Evolutionary conservation across 2,797 vertebrate species (phyloP).

Genomic region (Potorous gilbertii): DNA sequence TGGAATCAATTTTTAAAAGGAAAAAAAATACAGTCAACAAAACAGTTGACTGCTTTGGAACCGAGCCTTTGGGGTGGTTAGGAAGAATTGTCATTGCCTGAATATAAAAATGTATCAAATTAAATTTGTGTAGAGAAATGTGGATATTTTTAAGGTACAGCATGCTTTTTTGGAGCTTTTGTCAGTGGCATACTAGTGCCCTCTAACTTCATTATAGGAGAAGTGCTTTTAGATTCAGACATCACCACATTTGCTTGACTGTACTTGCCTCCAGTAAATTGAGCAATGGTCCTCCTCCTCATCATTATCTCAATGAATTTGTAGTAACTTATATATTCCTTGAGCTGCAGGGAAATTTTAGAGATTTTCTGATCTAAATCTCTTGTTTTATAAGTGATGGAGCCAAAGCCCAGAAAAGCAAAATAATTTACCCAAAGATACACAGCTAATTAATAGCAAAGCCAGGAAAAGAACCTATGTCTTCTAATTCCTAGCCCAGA

Average conservation of each 20-base stretch:
- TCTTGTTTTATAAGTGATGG: slow-evolving; percentile 9
- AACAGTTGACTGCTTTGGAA: slow-evolving; percentile 69
- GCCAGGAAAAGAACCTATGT: neutral
- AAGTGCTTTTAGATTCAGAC: slow-evolving; percentile 41
- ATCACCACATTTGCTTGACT: slow-evolving; percentile 49
- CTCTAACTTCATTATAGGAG: slow-evolving; percentile 55
- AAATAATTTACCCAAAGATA: neutral
- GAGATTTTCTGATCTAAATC: slow-evolving; percentile 35
- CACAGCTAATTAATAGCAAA: neutral
- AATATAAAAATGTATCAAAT: slow-evolving; percentile 70
- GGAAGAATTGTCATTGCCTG: slow-evolving; percentile 48
- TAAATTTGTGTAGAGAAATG: slow-evolving; percentile 40
- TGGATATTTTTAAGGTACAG: slow-evolving; percentile 33
- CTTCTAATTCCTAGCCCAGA: neutral
- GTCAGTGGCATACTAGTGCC: slow-evolving; percentile 45
- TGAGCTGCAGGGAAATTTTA: slow-evolving; percentile 15
- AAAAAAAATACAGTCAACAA: slow-evolving; percentile 67
- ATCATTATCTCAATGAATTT: slow-evolving; percentile 46
- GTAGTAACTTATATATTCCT: neutral
- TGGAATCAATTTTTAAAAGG: slow-evolving; percentile 71
- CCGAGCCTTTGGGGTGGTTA: slow-evolving; percentile 58
- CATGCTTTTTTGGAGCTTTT: slow-evolving; percentile 32
- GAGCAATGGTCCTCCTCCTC: neutral
- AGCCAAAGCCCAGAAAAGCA: slow-evolving; percentile 3
- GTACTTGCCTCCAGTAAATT: slow-evolving; percentile 50